These are phyloP conservation scores for Scaptomyza hsui DNA, from an alignment of 1,140 invertebrate species.

Conservation along the genomic window DNA sequence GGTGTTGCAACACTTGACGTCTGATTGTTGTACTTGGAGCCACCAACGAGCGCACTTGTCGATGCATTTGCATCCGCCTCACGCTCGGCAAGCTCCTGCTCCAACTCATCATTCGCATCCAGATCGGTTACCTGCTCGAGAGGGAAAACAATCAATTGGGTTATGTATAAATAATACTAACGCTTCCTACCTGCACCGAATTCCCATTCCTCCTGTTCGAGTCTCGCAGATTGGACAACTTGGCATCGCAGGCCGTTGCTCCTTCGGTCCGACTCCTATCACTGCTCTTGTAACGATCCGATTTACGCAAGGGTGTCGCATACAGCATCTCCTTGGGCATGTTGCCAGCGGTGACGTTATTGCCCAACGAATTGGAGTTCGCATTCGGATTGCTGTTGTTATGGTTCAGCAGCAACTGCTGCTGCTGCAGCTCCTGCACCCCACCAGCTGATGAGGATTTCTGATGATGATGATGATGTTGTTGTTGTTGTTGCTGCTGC, in stretches of 20 bases:
- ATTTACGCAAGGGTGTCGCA: slow-evolving; percentile 80
- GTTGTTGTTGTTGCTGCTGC: slow-evolving; percentile 40
- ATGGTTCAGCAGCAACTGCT: slow-evolving; percentile 19
- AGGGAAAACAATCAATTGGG: background rate
- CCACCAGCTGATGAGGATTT: slow-evolving; percentile 36
- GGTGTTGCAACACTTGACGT: slow-evolving; percentile 44
- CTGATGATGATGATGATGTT: slow-evolving; percentile 26
- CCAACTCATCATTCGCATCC: slow-evolving; percentile 72
- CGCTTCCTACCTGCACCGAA: slow-evolving; percentile 40
- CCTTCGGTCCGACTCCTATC: slow-evolving; percentile 58
- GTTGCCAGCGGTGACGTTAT: slow-evolving; percentile 55
- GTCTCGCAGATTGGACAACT: slow-evolving; percentile 70
- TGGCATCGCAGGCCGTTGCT: slow-evolving; percentile 43
- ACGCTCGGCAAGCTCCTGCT: slow-evolving; percentile 15
- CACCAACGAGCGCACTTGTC: slow-evolving; percentile 63
- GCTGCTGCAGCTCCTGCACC: background rate
- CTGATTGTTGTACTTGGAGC: slow-evolving; percentile 64
- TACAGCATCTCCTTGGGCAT: slow-evolving; percentile 83
- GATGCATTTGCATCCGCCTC: slow-evolving; percentile 69
- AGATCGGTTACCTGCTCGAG: slow-evolving; percentile 68
- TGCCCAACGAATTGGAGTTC: slow-evolving; percentile 67
- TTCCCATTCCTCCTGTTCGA: slow-evolving; percentile 78
- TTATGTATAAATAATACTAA: too few species aligned
- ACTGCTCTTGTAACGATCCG: slow-evolving; percentile 83
- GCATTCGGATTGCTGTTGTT: slow-evolving; percentile 59